Evolutionary conservation across 2,113 vertebrate genomes (phyloP).

Genomic region (Rhinolophus ferrumequinum): DNA sequence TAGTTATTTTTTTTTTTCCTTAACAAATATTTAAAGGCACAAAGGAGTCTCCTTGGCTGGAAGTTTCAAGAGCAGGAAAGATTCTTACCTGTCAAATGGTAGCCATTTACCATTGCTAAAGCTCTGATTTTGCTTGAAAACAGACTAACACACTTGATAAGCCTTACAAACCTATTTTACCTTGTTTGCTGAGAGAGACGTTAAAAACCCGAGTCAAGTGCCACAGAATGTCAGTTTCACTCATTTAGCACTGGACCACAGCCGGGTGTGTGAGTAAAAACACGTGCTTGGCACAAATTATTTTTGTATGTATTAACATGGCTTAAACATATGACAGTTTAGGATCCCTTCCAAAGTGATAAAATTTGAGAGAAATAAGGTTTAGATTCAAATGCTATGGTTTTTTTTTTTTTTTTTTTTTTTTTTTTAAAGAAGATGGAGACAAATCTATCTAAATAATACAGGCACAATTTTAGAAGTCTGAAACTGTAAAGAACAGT

Average conservation of each 20-base stretch:
- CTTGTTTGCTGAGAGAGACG: background rate
- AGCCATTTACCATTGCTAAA: background rate
- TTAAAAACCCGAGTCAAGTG: background rate
- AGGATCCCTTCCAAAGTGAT: background rate
- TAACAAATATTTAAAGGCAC: background rate
- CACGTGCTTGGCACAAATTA: background rate
- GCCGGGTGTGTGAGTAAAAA: background rate
- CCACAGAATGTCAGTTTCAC: background rate
- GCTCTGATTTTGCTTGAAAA: constrained; percentile 16
- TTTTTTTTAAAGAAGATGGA: background rate
- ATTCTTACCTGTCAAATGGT: background rate
- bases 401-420: background rate
- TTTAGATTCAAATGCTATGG: background rate
- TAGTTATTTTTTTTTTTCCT: background rate
- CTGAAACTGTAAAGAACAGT: background rate
- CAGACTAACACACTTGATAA: background rate
- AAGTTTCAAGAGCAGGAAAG: constrained; percentile 5
- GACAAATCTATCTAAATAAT: background rate
- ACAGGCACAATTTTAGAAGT: background rate
- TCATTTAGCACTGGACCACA: background rate
- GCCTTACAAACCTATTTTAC: background rate
- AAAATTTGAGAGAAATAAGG: background rate
- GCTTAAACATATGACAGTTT: background rate
- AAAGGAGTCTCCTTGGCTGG: background rate
- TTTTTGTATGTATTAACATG: background rate